These are phyloP conservation scores for Pseudotriccus pelzelni DNA, from an alignment of 2,797 vertebrate species.

Conservation along the genomic window DNA sequence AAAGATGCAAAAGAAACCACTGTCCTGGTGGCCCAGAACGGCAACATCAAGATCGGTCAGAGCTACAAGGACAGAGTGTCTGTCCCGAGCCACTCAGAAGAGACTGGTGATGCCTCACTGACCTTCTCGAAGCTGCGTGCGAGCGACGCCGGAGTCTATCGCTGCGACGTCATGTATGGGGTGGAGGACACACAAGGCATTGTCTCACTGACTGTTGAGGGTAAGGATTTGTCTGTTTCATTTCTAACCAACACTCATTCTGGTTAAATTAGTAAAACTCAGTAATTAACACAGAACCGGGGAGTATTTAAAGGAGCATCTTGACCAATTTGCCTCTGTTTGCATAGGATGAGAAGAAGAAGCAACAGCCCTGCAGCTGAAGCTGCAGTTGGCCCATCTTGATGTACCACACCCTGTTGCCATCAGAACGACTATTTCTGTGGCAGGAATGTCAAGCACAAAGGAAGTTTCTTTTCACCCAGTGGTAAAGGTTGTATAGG, in stretches of 20 bases:
- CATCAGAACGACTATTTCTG: background rate
- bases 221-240: constrained; percentile 73
- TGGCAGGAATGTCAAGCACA: background rate
- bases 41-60: constrained; percentile 90
- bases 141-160: constrained; percentile 93
- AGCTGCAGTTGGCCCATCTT: background rate
- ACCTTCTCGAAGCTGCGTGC: constrained; percentile 89
- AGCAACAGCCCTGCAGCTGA: background rate
- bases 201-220: constrained; percentile 85
- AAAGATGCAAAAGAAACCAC: constrained; percentile 85
- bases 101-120: constrained; percentile 88
- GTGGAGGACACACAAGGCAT: constrained; percentile 92
- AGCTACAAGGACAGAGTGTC: constrained; percentile 89
- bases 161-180: constrained; percentile 93
- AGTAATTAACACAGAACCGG: background rate
- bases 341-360: background rate
- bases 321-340: background rate
- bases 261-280: background rate
- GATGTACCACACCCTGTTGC: background rate
- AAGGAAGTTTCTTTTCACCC: background rate
- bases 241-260: background rate
- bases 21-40: constrained; percentile 91
- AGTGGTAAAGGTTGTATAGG: background rate
- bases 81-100: constrained; percentile 88
- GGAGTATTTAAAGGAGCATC: rapidly evolving